Evolutionary conservation across 2,888 invertebrate genomes (phyloP).

Genomic region (Cremastobaeus sp.): DNA sequence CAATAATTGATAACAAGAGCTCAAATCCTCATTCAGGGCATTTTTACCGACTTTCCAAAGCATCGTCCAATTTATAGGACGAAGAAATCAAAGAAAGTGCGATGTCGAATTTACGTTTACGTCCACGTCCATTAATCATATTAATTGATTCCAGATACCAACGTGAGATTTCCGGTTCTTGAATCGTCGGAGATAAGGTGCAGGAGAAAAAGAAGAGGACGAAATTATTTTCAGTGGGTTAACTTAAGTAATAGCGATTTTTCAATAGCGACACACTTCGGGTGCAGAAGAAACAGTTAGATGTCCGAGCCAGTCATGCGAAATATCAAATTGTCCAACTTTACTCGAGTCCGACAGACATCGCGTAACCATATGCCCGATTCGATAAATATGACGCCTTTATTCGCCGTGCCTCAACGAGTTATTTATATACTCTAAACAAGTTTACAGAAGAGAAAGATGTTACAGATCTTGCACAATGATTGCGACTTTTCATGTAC

Average conservation of each 20-base stretch:
- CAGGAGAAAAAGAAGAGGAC: no score
- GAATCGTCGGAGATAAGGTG: no score
- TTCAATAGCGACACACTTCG: constrained; percentile 48
- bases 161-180: neutral
- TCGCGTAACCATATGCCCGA: constrained; percentile 20
- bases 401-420: neutral
- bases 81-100: constrained; percentile 29
- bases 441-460: neutral
- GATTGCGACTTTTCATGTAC: no score
- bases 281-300: constrained; percentile 40
- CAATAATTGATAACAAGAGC: no score
- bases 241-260: constrained; percentile 31
- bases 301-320: constrained; percentile 49
- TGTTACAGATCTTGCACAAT: constrained; percentile 6
- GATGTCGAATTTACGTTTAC: constrained; percentile 6
- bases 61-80: neutral
- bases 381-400: constrained; percentile 25
- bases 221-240: constrained; percentile 28
- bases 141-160: constrained; percentile 36
- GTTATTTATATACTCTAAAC: constrained; percentile 15
- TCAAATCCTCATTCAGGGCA: neutral
- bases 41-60: neutral
- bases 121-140: constrained; percentile 18
- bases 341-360: constrained; percentile 20
- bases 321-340: constrained; percentile 54